Evolutionary conservation across 2,797 vertebrate species (phyloP).

Genomic region (Lepilemur septentrionalis): DNA sequence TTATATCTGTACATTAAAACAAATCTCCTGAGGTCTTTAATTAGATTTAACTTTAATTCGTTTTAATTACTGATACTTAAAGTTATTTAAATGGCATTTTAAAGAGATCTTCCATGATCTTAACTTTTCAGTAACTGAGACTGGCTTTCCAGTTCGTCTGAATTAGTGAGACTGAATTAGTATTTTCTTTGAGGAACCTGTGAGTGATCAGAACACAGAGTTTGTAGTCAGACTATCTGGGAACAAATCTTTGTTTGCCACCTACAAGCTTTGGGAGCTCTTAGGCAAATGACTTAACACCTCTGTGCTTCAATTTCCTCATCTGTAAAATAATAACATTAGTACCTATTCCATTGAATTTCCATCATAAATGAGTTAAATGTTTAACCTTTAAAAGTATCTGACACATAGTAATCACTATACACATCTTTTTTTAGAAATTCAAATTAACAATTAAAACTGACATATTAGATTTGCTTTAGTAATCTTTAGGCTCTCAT

Average conservation of each 20-base stretch:
- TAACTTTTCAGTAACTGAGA: not conserved
- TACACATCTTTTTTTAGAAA: not conserved
- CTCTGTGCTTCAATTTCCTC: not conserved
- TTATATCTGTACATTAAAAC: constrained; percentile 5
- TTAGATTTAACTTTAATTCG: constrained; percentile 21
- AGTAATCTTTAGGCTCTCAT: not conserved
- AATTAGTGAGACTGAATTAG: not conserved
- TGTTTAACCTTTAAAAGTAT: not conserved
- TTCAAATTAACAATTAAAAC: not conserved
- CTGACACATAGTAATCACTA: not conserved
- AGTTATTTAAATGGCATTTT: constrained; percentile 5
- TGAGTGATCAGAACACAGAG: not conserved
- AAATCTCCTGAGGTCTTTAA: constrained; percentile 20
- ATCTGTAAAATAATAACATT: not conserved
- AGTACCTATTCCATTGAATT: not conserved
- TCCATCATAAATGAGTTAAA: not conserved
- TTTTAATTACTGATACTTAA: constrained; percentile 7
- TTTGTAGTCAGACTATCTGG: not conserved
- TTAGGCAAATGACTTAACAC: not conserved
- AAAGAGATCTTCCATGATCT: not conserved
- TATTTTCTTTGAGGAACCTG: not conserved
- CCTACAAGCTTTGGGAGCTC: not conserved
- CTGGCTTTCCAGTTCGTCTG: not conserved
- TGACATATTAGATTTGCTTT: not conserved
- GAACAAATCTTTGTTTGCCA: not conserved